Base-by-base conservation (phyloP, 92 coral and sea anemone species). In the Hydrozoanthus gracilis region DNA sequence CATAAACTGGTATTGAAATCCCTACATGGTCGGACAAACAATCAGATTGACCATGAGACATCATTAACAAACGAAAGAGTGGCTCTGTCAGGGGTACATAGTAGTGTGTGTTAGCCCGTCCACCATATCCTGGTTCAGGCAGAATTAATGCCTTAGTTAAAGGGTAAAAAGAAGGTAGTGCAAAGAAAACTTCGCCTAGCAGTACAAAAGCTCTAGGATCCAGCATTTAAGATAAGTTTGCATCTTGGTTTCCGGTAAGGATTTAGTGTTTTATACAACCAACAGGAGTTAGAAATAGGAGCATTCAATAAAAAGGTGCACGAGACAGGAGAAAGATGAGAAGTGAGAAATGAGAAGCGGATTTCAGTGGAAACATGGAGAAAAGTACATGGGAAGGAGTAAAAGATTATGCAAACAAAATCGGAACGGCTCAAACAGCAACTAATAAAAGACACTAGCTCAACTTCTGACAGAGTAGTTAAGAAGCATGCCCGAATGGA, bases 361-460 rank as follows among this genome's bases (percentile, higher is more conserved):
- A 96, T 75, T 94, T 98, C 13, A 98, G 92, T 87, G 98, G 94
- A n/a, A 98, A 96, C 88, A 96, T 96, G 98, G 96, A 98, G 76
- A 94, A 94, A 77, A 95, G 98, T 96, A 78, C 87, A 98, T 35
- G 51, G 39, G 17, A 15, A 44, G 12, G 68, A 35, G 15, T 20
- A 56, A 48, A 44, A 20, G 47, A 76, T 48, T 10, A 85, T 84
- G 6, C 18, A 52, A 35, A 17, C 44, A 9, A 73, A 82, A n/a
- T 47, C 66, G 12, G 66, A 60, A 60, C 66, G 4, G 66, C 66
- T 60, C n/a, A 60, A 60, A 60, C 66, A 60, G 66, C 11, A 7
- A 60, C 15, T 60, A 60, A 60, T 60, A 60, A 60, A 60, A 60
- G 66, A 60, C 11, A 60, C 11, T 60, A 3, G n/a, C 66, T 54